These are phyloP conservation scores for Pollenia angustigena DNA, from an alignment of 2,888 invertebrate genomes.

Conservation along the genomic window DNA sequence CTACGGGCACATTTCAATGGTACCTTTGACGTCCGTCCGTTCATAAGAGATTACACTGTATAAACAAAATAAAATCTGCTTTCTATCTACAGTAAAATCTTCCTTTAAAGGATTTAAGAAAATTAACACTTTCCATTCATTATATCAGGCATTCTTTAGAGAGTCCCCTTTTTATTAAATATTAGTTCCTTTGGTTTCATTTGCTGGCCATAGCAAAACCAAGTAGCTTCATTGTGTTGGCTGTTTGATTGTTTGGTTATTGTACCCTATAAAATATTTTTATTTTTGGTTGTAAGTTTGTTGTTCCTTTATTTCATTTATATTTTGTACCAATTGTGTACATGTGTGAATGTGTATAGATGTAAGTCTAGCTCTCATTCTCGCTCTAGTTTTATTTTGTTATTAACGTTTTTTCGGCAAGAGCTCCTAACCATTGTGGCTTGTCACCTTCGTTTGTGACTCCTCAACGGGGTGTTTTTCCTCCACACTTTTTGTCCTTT, in stretches of 20 bases:
- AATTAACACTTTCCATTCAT: background rate
- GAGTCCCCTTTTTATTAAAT: background rate
- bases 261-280: constrained; percentile 48
- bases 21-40: no score
- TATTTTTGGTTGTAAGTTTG: background rate
- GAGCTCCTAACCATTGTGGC: constrained; percentile 62
- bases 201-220: background rate
- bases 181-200: constrained; percentile 4
- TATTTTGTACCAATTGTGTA: constrained; percentile 19
- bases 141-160: background rate
- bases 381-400: constrained; percentile 40
- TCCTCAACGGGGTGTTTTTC: background rate
- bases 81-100: background rate
- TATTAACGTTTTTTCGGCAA: constrained; percentile 81
- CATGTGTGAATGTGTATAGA: background rate
- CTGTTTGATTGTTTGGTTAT: constrained; percentile 38
- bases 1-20: no score
- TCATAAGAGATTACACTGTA: background rate
- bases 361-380: constrained; percentile 6
- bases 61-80: background rate
- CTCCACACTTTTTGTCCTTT: constrained; percentile 4
- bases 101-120: background rate
- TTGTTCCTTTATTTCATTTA: constrained; percentile 19
- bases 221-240: constrained; percentile 15
- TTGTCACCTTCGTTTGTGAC: constrained; percentile 68